Evolutionary conservation across 2,113 vertebrate genomes (phyloP).

Genomic region (Globicephala melas): DNA sequence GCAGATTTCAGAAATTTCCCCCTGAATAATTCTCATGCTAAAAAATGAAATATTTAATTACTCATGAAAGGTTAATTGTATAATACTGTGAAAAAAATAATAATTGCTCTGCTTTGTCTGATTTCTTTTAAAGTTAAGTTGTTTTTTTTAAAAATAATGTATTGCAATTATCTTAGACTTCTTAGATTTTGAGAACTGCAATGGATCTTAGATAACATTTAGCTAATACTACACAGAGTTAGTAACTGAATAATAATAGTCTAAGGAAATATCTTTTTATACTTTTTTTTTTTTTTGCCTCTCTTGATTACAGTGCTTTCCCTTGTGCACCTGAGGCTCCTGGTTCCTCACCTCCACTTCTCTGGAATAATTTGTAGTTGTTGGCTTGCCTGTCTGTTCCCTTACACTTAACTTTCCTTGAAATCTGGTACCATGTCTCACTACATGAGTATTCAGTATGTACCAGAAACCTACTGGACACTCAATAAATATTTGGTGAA

Average conservation of each 20-base stretch:
- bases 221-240: not conserved
- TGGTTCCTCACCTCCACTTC: not conserved
- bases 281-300: not conserved
- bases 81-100: not conserved
- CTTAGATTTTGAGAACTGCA: not conserved
- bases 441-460: not conserved
- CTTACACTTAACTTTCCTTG: not conserved
- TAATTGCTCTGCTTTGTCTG: not conserved
- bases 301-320: not conserved
- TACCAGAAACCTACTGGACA: not conserved
- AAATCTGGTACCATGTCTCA: not conserved
- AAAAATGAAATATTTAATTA: conserved; percentile 10
- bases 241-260: not conserved
- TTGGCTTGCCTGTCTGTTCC: not conserved
- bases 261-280: not conserved
- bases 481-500: not conserved
- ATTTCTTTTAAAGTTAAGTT: not conserved
- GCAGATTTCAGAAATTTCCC: not conserved
- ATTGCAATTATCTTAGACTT: not conserved
- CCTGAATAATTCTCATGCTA: not conserved
- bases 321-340: not conserved
- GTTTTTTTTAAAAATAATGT: not conserved
- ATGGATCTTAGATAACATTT: not conserved
- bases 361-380: not conserved
- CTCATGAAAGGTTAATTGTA: not conserved